phyloP scores from a whole-genome alignment of 2,113 vertebrate genomes.

The Sylvietta virens region DNA sequence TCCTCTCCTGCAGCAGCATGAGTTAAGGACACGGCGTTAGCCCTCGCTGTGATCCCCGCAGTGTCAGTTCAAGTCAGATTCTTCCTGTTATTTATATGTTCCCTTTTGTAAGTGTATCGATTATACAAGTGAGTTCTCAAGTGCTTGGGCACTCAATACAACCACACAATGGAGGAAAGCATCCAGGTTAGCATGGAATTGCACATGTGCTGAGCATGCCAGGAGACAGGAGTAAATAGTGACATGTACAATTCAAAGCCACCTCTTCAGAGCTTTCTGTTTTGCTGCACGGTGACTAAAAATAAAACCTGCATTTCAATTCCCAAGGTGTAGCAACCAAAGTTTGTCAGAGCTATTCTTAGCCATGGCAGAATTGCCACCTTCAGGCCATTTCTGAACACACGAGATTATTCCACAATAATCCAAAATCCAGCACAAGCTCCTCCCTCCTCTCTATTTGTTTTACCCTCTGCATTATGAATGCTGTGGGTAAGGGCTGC shows the following conservation, averaged over 20 bases:
- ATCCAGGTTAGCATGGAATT: neutral
- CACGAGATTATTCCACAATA: neutral
- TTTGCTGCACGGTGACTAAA: neutral
- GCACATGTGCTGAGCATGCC: neutral
- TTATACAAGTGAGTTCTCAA: conserved; percentile 16
- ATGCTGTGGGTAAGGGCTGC: conserved; percentile 51
- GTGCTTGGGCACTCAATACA: neutral
- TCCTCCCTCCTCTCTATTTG: neutral
- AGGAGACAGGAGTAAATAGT: neutral
- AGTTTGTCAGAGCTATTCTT: neutral
- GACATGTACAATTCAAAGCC: neutral
- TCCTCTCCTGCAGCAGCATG: neutral
- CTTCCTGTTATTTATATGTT: neutral
- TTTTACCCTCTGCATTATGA: conserved; percentile 35
- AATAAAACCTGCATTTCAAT: neutral
- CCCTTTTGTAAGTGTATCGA: neutral
- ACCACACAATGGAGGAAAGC: neutral
- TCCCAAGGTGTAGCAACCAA: neutral
- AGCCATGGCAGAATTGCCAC: conserved; percentile 31
- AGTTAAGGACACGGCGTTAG: conserved; percentile 12
- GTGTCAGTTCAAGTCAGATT: conserved; percentile 29
- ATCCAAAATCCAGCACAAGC: neutral
- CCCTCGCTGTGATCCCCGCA: neutral
- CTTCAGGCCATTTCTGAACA: conserved; percentile 1
- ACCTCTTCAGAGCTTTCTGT: neutral